phyloP scores from a whole-genome alignment of 2,888 invertebrate genomes.

The Drosophila histrio region DNA sequence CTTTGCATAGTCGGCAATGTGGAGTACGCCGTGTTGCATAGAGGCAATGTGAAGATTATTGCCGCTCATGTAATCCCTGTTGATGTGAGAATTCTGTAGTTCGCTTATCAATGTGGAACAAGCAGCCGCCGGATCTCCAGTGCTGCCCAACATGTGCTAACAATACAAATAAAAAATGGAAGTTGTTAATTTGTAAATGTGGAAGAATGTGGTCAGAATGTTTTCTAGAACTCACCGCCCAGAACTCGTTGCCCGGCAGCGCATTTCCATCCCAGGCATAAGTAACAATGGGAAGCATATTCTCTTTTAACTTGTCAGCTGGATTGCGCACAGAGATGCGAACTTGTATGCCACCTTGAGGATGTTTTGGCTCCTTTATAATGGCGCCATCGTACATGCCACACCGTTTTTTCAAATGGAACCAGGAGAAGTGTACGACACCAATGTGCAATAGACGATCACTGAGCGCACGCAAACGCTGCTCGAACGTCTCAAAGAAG shows the following conservation, averaged over 20 bases:
- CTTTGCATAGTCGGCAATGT: constrained; percentile 72
- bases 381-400: constrained; percentile 84
- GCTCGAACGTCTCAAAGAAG: constrained; percentile 87
- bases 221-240: constrained; percentile 85
- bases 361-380: constrained; percentile 67
- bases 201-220: too few species aligned
- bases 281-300: constrained; percentile 86
- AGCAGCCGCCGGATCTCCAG: constrained; percentile 86
- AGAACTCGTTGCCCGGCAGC: constrained; percentile 90
- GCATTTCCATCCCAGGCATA: constrained; percentile 91
- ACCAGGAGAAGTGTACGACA: constrained; percentile 65
- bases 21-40: constrained; percentile 76
- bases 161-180: neutral
- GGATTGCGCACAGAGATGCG: constrained; percentile 86
- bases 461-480: constrained; percentile 85
- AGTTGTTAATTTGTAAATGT: neutral
- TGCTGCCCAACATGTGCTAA: constrained; percentile 57
- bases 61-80: constrained; percentile 84
- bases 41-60: constrained; percentile 85
- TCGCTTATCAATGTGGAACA: constrained; percentile 86
- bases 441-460: constrained; percentile 42
- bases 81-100: constrained; percentile 86
- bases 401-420: constrained; percentile 80
- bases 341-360: constrained; percentile 85
- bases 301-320: constrained; percentile 84